Conservation (phyloP, 2,113 vertebrate genomes). For the Limnothrissa miodon region DNA sequence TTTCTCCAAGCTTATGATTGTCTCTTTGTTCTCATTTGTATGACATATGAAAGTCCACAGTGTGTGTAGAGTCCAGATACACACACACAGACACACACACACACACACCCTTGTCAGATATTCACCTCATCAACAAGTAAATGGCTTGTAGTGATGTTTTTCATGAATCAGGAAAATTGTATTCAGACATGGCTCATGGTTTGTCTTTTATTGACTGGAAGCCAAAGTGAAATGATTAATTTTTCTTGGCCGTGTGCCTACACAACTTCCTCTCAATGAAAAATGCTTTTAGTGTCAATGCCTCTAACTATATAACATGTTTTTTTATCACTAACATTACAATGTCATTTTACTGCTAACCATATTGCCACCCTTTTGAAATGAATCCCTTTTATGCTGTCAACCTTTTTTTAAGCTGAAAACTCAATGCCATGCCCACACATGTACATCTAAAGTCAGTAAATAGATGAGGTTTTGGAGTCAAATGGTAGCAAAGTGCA, state of each 20-base stretch:
- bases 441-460: not conserved
- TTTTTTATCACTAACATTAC: not conserved
- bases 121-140: slow-evolving; percentile 1
- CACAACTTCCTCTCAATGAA: not conserved
- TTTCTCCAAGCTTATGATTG: not conserved
- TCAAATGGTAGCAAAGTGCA: not conserved
- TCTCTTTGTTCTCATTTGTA: not conserved
- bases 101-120: not conserved
- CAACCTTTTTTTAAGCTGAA: not conserved
- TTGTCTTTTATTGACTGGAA: not conserved
- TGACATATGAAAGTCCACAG: not conserved
- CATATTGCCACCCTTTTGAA: not conserved
- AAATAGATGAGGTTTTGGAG: no score
- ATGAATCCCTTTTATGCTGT: not conserved
- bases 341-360: slow-evolving; percentile 4
- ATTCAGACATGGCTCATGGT: not conserved
- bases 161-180: not conserved
- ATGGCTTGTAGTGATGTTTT: not conserved
- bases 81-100: slow-evolving; percentile 20
- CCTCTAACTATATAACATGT: not conserved
- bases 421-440: not conserved
- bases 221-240: not conserved
- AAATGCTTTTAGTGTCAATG: not conserved
- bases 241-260: not conserved
- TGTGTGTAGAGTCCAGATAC: not conserved